A percentile compares a stretch with the other conserved stretches of the same genome.
phyloP scores from a whole-genome alignment of 2,797 vertebrate genomes.

The Enteromius viviparus region DNA sequence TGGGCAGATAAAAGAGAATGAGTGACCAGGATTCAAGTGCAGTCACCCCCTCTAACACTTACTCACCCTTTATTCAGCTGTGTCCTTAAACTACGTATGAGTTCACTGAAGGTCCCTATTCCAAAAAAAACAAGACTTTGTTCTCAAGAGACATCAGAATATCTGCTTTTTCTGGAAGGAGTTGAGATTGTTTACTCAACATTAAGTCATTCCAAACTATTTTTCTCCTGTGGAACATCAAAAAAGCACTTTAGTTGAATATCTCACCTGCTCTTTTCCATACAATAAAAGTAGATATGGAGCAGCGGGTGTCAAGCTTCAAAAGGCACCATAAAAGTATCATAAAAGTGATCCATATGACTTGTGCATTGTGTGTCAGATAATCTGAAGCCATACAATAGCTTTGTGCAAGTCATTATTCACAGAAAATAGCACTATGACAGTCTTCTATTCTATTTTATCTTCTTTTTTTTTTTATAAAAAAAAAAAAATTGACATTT shows the following conservation, averaged over 20 bases:
- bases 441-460: not conserved
- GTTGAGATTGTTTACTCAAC: not conserved
- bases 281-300: not conserved
- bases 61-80: constrained; percentile 14
- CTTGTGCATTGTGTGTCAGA: not conserved
- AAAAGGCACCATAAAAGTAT: not conserved
- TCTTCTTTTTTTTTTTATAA: not conserved
- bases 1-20: constrained; percentile 18
- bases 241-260: not conserved
- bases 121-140: constrained; percentile 1
- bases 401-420: not conserved
- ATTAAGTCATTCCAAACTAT: not conserved
- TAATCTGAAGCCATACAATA: not conserved
- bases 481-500: not conserved
- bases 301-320: not conserved
- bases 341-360: not conserved
- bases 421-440: not conserved
- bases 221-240: not conserved
- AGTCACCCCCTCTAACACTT: constrained; percentile 28
- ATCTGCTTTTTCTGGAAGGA: not conserved
- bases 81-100: constrained; percentile 17
- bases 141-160: not conserved
- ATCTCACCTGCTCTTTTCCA: not conserved
- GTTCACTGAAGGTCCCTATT: constrained; percentile 6
- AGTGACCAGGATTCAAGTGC: constrained; percentile 17